Conservation (phyloP, 2,113 vertebrate species). For the Dipodomys spectabilis region DNA sequence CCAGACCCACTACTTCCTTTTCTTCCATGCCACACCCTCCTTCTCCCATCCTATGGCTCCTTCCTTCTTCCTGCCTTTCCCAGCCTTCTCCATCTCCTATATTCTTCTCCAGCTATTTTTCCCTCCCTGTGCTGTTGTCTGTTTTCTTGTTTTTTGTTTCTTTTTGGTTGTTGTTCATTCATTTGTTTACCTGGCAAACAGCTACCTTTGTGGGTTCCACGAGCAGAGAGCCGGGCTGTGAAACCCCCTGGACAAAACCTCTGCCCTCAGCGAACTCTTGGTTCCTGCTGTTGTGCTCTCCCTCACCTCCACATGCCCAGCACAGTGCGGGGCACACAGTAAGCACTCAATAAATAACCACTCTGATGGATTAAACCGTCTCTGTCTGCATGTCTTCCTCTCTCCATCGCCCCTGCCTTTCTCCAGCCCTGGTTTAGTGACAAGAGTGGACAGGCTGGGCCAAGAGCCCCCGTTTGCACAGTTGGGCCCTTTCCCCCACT, state of each 20-base stretch:
- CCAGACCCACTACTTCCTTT: neutral
- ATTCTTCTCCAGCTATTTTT: rapidly evolving
- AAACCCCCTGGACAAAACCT: rapidly evolving
- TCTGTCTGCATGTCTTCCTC: neutral
- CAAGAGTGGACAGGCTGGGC: conserved; percentile 24
- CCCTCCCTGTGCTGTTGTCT: neutral
- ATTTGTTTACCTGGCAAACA: neutral
- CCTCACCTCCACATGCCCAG: neutral
- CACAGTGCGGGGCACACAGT: conserved; percentile 63
- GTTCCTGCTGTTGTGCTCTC: neutral
- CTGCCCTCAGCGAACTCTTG: neutral
- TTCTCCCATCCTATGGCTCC: no score
- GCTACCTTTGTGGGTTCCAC: neutral
- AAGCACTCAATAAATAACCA: conserved; percentile 61
- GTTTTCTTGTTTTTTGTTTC: neutral
- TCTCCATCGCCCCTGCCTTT: neutral
- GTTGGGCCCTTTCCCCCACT: neutral
- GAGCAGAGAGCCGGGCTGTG: neutral
- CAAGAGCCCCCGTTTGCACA: neutral
- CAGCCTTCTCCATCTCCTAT: neutral
- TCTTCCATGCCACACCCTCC: no score
- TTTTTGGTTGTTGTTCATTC: neutral
- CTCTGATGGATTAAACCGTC: neutral
- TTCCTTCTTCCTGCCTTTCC: no score
- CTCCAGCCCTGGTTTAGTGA: neutral